Evolutionary conservation across 2,113 vertebrate genomes (phyloP), one percentile per base, ranked within the genome.

Genomic region (Regulus satrapa): DNA sequence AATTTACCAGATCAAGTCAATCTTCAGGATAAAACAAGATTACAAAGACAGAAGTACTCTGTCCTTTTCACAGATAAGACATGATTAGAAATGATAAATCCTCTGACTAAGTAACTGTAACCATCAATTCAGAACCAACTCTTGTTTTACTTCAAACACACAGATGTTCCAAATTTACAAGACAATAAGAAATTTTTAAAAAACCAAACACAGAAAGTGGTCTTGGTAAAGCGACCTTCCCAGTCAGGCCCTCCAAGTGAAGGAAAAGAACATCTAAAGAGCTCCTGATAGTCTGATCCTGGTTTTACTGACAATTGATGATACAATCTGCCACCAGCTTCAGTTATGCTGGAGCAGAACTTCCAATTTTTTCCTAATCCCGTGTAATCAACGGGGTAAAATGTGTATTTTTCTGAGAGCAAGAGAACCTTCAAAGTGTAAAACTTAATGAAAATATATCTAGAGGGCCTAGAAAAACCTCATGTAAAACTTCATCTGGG

Each of bases 191-290:
- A 61, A 58, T 34, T 69, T 8, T 1, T 0, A 16, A 45, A 69
- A 80, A 49, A 5, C 0, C 10, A 46, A 48, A 48, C 31, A 63
- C 4, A 1, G 2, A 14, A 48, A 49, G 32, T 5, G 4, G 28
- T 7, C 32, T 81, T 61, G 36, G 14, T 20, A 45, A 89, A 75
- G 18, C 17, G 19, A 48, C 6, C 14, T 78, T 69, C 51, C 45
- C 54, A 92, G 32, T 38, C 11, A 62, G 38, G 14, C 38, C 18
- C 18, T 48, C 29, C 38, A 45, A 58, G 36, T 10, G 29, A 79
- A 79, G 34, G 73, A 58, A 28, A 76, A 43, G 31, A 77, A 38
- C 6, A 49, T 34, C 32, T 78, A 7, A 26, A 54, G 21, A 28
- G 40, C 55, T 67, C 64, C 64, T 74, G 49, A 56, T 18, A 31